Evolutionary conservation across 1,140 invertebrate genomes (phyloP).

Genomic region (Pseudachorutes palmiensis): DNA sequence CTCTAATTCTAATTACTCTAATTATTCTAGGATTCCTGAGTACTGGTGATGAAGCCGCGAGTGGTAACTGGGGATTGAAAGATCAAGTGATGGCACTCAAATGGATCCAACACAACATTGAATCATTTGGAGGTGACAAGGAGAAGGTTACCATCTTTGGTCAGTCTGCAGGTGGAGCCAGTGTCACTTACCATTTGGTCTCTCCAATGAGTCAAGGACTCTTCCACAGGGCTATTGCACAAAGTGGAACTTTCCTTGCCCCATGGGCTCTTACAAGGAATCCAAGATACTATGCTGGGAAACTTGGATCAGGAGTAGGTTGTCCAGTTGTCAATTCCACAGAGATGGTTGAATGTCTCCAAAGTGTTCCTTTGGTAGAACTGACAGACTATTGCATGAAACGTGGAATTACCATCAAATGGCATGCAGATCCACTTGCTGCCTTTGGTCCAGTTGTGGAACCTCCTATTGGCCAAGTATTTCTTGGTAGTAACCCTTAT

Average conservation of each 20-base stretch:
- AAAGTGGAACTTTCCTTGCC: constrained; percentile 12
- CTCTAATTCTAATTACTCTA: too few relatives aligned
- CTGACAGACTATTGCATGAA: too few relatives aligned
- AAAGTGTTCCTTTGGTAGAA: too few relatives aligned
- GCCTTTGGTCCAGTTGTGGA: too few relatives aligned
- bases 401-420: too few relatives aligned
- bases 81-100: constrained; percentile 12
- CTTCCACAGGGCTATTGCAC: constrained; percentile 15
- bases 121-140: constrained; percentile 75
- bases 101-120: constrained; percentile 65
- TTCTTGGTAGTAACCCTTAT: too few relatives aligned
- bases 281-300: constrained; percentile 3
- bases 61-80: constrained; percentile 34
- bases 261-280: constrained; percentile 16
- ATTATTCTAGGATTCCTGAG: constrained; percentile 4
- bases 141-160: constrained; percentile 78
- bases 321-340: too few relatives aligned
- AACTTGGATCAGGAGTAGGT: background rate
- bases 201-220: constrained; percentile 7
- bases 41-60: background rate
- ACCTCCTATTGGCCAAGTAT: too few relatives aligned
- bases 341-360: too few relatives aligned
- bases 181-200: constrained; percentile 1
- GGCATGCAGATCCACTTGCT: too few relatives aligned
- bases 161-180: background rate